phyloP scores from a whole-genome alignment of 2,113 vertebrate genomes.

The Zosterops pallidus region DNA sequence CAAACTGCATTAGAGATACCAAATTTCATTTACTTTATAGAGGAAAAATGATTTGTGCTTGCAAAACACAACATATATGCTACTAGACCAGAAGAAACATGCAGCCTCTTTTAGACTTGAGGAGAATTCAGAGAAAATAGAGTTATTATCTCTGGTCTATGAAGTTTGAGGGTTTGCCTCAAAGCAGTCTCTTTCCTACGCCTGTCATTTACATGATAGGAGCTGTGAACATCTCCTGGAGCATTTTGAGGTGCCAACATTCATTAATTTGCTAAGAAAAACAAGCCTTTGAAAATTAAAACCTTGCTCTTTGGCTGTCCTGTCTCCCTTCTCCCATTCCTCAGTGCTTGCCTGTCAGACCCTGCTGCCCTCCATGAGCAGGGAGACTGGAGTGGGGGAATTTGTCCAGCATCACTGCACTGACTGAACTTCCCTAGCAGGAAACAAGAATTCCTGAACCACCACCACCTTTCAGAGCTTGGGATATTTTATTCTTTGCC shows the following conservation, averaged over 20 bases:
- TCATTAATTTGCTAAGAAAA: conserved; percentile 15
- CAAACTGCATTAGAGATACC: not conserved
- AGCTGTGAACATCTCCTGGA: conserved; percentile 27
- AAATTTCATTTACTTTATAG: not conserved
- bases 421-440: not conserved
- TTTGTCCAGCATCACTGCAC: not conserved
- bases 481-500: not conserved
- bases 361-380: not conserved
- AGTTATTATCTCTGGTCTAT: not conserved
- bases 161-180: not conserved
- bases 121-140: not conserved
- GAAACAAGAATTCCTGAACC: not conserved
- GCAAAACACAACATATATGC: not conserved
- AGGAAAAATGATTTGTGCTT: not conserved
- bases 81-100: not conserved
- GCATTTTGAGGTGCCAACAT: not conserved
- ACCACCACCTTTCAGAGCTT: not conserved
- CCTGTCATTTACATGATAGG: not conserved
- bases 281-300: not conserved
- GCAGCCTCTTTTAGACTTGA: not conserved
- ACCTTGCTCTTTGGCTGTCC: not conserved
- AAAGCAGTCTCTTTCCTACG: not conserved
- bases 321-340: not conserved
- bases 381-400: not conserved
- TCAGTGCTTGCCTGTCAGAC: not conserved